Conservation (phyloP, 2,888 invertebrate genomes). For the Ferrisia virgata region DNA sequence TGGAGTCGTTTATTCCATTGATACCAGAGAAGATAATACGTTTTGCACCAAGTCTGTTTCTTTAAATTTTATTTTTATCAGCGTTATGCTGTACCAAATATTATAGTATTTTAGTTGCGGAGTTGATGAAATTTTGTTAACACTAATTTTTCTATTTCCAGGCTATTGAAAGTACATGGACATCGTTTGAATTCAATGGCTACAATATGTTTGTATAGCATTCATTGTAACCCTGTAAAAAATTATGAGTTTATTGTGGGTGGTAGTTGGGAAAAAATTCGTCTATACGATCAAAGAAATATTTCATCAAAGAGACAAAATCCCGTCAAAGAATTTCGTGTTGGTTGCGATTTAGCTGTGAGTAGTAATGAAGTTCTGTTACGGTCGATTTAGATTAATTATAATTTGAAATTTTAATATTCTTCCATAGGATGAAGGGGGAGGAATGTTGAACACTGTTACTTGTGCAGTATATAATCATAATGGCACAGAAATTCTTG, state of each 20-base stretch:
- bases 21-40: constrained; percentile 68
- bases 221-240: constrained; percentile 77
- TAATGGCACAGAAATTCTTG: constrained; percentile 84
- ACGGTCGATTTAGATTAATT: background rate
- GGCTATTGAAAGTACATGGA: constrained; percentile 9
- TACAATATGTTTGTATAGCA: constrained; percentile 73
- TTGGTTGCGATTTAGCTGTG: background rate
- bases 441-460: constrained; percentile 56
- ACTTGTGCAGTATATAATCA: constrained; percentile 90
- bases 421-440: background rate
- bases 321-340: constrained; percentile 36
- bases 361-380: background rate
- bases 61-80: background rate
- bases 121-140: background rate
- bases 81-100: background rate
- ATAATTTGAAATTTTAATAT: background rate
- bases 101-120: background rate
- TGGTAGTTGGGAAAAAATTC: constrained; percentile 75
- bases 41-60: constrained; percentile 33
- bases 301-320: background rate
- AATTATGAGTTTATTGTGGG: constrained; percentile 76
- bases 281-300: constrained; percentile 67
- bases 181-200: constrained; percentile 50
- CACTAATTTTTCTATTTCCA: background rate
- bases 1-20: constrained; percentile 74